Conservation (phyloP, 2,113 vertebrate species). For the Hydrolagus affinis region DNA sequence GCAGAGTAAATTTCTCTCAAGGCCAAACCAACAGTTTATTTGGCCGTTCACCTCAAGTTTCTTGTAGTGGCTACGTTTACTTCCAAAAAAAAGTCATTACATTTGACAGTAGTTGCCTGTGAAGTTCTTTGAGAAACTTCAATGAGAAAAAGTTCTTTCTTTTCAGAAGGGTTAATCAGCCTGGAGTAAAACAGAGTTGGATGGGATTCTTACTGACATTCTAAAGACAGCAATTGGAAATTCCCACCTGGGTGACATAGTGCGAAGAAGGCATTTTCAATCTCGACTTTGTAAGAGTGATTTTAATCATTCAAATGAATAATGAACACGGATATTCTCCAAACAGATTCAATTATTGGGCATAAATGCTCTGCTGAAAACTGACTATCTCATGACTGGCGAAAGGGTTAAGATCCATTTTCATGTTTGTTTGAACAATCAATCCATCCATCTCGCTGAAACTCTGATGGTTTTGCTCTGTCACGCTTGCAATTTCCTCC, state of each 20-base stretch:
- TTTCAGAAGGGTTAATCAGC: too few relatives aligned
- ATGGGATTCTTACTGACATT: neutral
- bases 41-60: too few relatives aligned
- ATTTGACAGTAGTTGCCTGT: too few relatives aligned
- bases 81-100: too few relatives aligned
- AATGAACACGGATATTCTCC: neutral
- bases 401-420: neutral
- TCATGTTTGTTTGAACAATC: constrained; percentile 8
- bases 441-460: neutral
- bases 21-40: too few relatives aligned
- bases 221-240: neutral
- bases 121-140: too few relatives aligned
- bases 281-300: neutral
- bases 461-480: neutral
- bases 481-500: constrained; percentile 5
- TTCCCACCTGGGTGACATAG: neutral
- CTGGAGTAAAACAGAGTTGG: too few relatives aligned
- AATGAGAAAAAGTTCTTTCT: too few relatives aligned
- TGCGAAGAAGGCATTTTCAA: neutral
- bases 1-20: too few relatives aligned
- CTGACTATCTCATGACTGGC: too few relatives aligned
- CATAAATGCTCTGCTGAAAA: neutral
- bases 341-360: neutral
- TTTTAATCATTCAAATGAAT: neutral
- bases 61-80: too few relatives aligned